Percentiles rank a stretch among this genome's conserved stretches.
phyloP scores from a whole-genome alignment of 2,888 invertebrate genomes.

The Syritta pipiens region DNA sequence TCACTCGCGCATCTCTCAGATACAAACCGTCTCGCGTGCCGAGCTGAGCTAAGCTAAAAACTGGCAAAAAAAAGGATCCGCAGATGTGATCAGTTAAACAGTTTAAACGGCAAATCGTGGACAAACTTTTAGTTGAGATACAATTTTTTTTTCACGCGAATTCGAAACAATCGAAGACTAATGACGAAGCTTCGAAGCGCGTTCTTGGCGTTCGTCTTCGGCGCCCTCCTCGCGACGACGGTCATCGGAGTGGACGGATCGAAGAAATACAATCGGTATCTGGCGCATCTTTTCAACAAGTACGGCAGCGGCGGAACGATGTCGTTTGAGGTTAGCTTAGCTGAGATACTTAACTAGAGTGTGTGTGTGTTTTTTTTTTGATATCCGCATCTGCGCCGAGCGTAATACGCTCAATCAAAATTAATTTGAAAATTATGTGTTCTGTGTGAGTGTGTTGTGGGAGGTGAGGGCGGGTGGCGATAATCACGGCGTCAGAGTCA shows the following conservation, averaged over 20 bases:
- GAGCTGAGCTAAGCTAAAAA: too few species aligned
- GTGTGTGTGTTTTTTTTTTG: constrained; percentile 1
- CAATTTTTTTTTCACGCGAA: constrained; percentile 13
- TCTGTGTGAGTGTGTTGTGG: background rate
- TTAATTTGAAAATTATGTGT: constrained; percentile 61
- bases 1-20: constrained; percentile 53
- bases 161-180: constrained; percentile 19
- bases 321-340: constrained; percentile 77
- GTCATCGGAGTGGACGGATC: constrained; percentile 69
- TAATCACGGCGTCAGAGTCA: constrained; percentile 31
- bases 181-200: constrained; percentile 31
- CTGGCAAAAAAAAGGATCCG: too few species aligned
- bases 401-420: constrained; percentile 58
- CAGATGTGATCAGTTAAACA: too few species aligned
- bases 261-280: constrained; percentile 78
- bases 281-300: constrained; percentile 78
- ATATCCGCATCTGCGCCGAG: constrained; percentile 35
- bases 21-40: too few species aligned
- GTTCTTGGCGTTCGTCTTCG: constrained; percentile 30
- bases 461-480: background rate
- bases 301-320: constrained; percentile 78
- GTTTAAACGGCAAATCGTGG: too few species aligned
- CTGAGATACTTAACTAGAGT: background rate
- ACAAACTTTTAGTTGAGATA: too few species aligned
- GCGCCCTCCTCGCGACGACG: constrained; percentile 19